Evolutionary conservation across 53 echinoderm and acorn worm species (phyloP), one percentile per base, ranked within the genome.

Genomic region (Patiria pectinifera): DNA sequence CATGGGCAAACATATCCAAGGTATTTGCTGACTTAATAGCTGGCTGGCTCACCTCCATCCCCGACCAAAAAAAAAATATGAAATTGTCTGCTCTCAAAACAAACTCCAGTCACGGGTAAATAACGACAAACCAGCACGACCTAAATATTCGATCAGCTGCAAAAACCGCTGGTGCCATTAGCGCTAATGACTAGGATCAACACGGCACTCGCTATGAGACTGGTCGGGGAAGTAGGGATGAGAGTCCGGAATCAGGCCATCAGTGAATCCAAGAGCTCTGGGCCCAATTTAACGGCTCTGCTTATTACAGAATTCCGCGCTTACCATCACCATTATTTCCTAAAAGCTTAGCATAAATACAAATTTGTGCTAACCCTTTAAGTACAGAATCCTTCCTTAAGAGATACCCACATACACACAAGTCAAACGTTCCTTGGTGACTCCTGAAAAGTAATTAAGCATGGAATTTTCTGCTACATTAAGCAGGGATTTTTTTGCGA

Each of bases 111-210:
- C 72, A 53, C 48, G 25, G 48, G 86, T 74, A 86, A 86, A 86
- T 86, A 86, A 53, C 25, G 48, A 86, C 69, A 18, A 78, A 24
- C 12, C 44, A 48, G 74, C 48, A 19, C 2, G 86, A 71, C 86
- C 86, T 86, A 86, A 86, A 86, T 86, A 72, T 86, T 48, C 86
- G 72, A 86, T 86, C 86, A 86, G 53, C 86, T 74, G 86, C 49
- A 3, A 21, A 21, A 74, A 5, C 53, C 69, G 23, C 19, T 74
- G 72, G 86, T 49, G 45, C 86, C 86, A 86, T 86, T 74, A 86
- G 75, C 86, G 53, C 53, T 74, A 74, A 86, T 74, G 86, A 74
- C 86, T 86, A 71, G 19, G 72, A 86, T 86, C 86, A 86, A 86
- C 75, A 86, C 2, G 86, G 45, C 76, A 26, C 4, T 76, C 18